Evolutionary conservation across 1,140 invertebrate genomes (phyloP).

Genomic region (Micrasema longulum): DNA sequence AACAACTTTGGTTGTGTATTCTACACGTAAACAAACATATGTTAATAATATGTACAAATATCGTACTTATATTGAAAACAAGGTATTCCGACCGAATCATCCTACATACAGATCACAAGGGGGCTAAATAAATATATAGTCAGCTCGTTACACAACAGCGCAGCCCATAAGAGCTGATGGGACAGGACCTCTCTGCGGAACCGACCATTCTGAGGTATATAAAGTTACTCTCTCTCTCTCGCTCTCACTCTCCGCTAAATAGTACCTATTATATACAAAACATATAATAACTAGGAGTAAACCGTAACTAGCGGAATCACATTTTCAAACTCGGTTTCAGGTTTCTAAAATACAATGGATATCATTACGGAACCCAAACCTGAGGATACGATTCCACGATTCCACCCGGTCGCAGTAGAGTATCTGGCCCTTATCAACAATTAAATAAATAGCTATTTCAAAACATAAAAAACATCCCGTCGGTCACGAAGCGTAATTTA

Average conservation of each 20-base stretch:
- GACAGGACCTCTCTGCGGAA: not conserved
- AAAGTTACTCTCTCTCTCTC: not conserved
- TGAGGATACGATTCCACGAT: not conserved
- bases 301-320: conserved; percentile 18
- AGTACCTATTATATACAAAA: conserved; percentile 26
- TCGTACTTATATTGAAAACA: conserved; percentile 49
- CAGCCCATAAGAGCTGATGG: not conserved
- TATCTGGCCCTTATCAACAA: conserved; percentile 27
- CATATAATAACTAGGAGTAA: conserved; percentile 16
- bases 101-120: conserved; percentile 52
- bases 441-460: conserved; percentile 28
- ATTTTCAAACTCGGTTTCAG: conserved; percentile 16
- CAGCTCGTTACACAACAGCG: no score
- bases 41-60: conserved; percentile 52
- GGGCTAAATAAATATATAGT: conserved; percentile 49
- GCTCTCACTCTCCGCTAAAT: conserved; percentile 5
- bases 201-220: conserved; percentile 37
- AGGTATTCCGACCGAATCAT: conserved; percentile 45
- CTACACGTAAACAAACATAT: conserved; percentile 55
- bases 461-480: not conserved
- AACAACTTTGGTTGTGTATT: conserved; percentile 55
- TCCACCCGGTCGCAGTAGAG: not conserved
- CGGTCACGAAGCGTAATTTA: not conserved
- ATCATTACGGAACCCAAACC: not conserved
- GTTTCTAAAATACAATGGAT: conserved; percentile 1